Evolutionary conservation across 2,113 vertebrate genomes (phyloP).

Genomic region (Cervus canadensis): DNA sequence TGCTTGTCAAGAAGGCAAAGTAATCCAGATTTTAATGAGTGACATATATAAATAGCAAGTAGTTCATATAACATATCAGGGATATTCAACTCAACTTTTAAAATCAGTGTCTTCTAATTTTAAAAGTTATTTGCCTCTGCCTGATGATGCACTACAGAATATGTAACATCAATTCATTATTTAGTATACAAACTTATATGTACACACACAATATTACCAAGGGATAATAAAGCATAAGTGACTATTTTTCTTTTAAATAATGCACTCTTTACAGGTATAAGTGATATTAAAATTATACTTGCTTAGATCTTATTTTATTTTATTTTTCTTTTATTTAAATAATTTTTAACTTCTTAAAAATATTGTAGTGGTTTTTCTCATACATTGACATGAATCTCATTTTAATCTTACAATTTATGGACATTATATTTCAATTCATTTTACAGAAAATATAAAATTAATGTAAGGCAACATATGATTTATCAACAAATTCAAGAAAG

Average conservation of each 20-base stretch:
- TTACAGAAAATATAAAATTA: not conserved
- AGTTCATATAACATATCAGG: not conserved
- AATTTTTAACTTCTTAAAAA: too few relatives aligned
- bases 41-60: not conserved
- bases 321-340: not conserved
- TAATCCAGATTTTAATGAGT: not conserved
- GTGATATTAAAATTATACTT: not conserved
- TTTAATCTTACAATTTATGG: not conserved
- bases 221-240: not conserved
- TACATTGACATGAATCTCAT: not conserved
- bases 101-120: not conserved
- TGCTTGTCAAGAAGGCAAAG: not conserved
- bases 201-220: not conserved
- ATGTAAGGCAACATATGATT: not conserved
- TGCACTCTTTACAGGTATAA: not conserved
- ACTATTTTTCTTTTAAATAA: constrained; percentile 2
- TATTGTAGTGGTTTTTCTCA: too few relatives aligned
- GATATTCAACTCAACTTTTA: not conserved
- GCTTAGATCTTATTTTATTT: not conserved
- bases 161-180: not conserved
- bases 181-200: not conserved
- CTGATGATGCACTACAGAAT: not conserved
- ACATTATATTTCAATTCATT: not conserved
- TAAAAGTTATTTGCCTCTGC: not conserved
- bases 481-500: not conserved